Percentiles rank a stretch among this genome's conserved stretches.
phyloP scores from a whole-genome alignment of 2,113 vertebrate species.

The Megaleporinus macrocephalus region DNA sequence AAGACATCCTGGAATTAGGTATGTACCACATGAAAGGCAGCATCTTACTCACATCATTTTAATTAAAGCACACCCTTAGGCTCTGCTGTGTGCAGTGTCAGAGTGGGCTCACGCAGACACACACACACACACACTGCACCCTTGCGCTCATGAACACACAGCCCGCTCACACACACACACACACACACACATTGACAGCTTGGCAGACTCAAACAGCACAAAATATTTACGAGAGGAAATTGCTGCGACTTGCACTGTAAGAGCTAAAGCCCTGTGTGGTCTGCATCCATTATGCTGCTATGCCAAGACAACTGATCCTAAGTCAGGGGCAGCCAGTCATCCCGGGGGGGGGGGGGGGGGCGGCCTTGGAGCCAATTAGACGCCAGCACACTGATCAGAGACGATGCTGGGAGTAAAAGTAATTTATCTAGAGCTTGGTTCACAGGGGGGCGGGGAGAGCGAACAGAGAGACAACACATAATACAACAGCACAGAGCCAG shows the following conservation, averaged over 20 bases:
- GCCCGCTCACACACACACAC: slow-evolving; percentile 14
- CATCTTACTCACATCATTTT: slow-evolving; percentile 48
- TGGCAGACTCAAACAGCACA: slow-evolving; percentile 57
- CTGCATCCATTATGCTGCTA: slow-evolving; percentile 52
- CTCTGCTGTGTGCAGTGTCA: slow-evolving; percentile 36
- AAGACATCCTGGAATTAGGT: slow-evolving; percentile 63
- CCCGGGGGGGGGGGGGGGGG: background rate
- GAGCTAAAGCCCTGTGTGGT: slow-evolving; percentile 65
- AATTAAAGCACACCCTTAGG: slow-evolving; percentile 59
- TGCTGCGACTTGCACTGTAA: slow-evolving; percentile 53
- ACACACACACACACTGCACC: slow-evolving; percentile 38
- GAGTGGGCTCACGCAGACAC: slow-evolving; percentile 22
- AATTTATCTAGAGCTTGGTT: slow-evolving; percentile 2
- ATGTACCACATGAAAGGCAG: slow-evolving; percentile 67
- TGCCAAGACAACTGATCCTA: slow-evolving; percentile 52
- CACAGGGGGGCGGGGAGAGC: background rate
- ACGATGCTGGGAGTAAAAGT: slow-evolving; percentile 23
- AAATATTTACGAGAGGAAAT: slow-evolving; percentile 74
- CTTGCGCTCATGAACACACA: slow-evolving; percentile 30
- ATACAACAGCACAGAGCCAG: background rate
- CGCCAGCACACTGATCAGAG: slow-evolving; percentile 33
- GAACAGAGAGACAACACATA: slow-evolving; percentile 6
- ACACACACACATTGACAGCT: slow-evolving; percentile 38
- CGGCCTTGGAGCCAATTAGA: slow-evolving; percentile 6
- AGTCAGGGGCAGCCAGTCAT: slow-evolving; percentile 38